phyloP scores from a whole-genome alignment of 2,797 vertebrate genomes.

The Halcyon leucocephala region DNA sequence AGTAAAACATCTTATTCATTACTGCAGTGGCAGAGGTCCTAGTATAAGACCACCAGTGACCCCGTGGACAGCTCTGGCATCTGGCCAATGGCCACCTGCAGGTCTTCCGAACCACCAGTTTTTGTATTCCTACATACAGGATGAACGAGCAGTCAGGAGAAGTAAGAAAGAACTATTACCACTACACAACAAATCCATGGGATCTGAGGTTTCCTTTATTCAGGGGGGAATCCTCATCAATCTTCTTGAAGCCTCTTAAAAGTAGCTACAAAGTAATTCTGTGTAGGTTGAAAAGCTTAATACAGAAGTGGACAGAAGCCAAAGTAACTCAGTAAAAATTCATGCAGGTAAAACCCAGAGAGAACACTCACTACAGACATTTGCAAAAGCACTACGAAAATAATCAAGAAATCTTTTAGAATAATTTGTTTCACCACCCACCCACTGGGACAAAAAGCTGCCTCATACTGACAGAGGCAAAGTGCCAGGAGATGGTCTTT shows the following conservation, averaged over 20 bases:
- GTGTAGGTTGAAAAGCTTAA: conserved; percentile 13
- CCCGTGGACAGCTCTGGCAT: background rate
- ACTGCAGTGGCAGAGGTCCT: background rate
- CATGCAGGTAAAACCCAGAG: conserved; percentile 6
- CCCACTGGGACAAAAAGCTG: background rate
- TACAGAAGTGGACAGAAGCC: background rate
- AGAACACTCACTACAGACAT: background rate
- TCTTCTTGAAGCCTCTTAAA: conserved; percentile 26
- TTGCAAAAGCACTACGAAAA: conserved; percentile 15
- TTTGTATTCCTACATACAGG: background rate
- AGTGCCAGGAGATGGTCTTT: conserved; percentile 2
- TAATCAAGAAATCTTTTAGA: conserved; percentile 8
- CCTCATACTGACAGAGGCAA: background rate
- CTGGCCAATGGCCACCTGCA: rapidly evolving
- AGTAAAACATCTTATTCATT: background rate
- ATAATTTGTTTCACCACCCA: conserved; percentile 5
- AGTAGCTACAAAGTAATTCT: conserved; percentile 35
- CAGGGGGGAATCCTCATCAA: conserved; percentile 24
- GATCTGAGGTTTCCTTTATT: conserved; percentile 9
- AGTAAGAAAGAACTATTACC: background rate
- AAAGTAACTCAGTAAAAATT: conserved; percentile 22
- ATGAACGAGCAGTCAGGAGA: background rate
- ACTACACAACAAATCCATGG: background rate
- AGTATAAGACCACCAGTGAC: background rate
- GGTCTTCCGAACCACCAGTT: background rate